Conservation (phyloP, 1,140 invertebrate species). For the Drosophila carrolli region DNA sequence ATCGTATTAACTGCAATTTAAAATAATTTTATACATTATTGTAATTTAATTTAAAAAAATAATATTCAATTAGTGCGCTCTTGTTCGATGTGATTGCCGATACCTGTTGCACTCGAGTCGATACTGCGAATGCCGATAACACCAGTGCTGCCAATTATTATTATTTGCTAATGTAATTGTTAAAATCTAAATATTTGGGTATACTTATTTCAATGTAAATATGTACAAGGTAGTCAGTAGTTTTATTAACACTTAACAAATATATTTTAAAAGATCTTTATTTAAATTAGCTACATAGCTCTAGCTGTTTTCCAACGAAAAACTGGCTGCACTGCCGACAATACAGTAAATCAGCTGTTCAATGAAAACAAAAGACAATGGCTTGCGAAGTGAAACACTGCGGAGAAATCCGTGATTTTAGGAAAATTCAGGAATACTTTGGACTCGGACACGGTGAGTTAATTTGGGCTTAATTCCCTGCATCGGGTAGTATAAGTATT, state of each 20-base stretch:
- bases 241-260: no score
- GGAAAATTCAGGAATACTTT: constrained; percentile 86
- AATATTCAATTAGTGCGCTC: not conserved
- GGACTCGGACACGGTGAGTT: constrained; percentile 83
- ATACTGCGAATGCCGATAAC: not conserved
- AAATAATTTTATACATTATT: no score
- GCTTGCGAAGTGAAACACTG: constrained; percentile 89
- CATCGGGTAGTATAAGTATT: not conserved
- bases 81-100: not conserved
- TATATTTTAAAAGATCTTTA: no score
- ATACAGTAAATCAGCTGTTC: constrained; percentile 38
- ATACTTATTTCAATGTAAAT: no score
- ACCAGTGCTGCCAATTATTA: not conserved
- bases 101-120: constrained; percentile 8
- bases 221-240: no score
- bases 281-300: no score
- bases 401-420: constrained; percentile 88
- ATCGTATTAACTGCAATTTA: no score
- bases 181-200: not conserved
- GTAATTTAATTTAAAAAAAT: not conserved
- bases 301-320: no score
- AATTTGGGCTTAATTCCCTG: constrained; percentile 12
- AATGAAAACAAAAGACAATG: constrained; percentile 85
- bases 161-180: no score
- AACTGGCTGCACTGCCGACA: not conserved